Evolutionary conservation across 1,140 invertebrate species (phyloP).

Genomic region (Cardiocondyla obscurior): DNA sequence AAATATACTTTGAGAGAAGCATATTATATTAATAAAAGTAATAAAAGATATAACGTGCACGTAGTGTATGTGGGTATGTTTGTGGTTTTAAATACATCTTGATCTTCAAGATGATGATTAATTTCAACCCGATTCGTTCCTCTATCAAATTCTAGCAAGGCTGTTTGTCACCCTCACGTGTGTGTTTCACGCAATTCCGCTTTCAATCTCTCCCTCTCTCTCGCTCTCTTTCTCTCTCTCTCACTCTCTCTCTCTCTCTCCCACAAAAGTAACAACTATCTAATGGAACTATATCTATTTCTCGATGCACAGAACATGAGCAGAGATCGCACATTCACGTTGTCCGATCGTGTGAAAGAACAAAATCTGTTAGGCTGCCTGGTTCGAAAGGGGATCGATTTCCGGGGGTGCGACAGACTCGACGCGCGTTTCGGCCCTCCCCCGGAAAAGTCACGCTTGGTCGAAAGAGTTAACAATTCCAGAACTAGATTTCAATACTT

Average conservation of each 20-base stretch:
- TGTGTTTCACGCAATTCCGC: conserved; percentile 8
- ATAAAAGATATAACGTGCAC: not conserved
- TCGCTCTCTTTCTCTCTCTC: conserved; percentile 21
- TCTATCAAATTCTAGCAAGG: not conserved
- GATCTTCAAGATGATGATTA: not conserved
- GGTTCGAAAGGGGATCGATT: not conserved
- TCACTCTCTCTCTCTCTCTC: conserved; percentile 27
- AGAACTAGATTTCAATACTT: conserved; percentile 77
- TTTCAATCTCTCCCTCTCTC: conserved; percentile 34
- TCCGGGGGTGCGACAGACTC: not conserved
- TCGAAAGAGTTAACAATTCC: conserved; percentile 75
- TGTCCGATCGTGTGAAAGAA: conserved; percentile 14
- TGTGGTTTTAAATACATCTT: not conserved
- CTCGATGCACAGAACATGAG: conserved; percentile 25
- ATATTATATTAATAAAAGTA: not conserved
- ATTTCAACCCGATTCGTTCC: conserved; percentile 30
- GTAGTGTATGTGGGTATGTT: not conserved
- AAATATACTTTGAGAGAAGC: not conserved
- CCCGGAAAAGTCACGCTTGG: conserved; percentile 43
- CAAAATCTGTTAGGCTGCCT: conserved; percentile 6
- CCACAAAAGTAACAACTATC: conserved; percentile 27
- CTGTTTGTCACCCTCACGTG: conserved; percentile 24
- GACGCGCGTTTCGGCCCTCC: not conserved
- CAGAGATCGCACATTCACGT: conserved; percentile 33
- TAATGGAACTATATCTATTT: conserved; percentile 25